phyloP scores from a whole-genome alignment of 2,113 vertebrate species.

The Amazona vittata region DNA sequence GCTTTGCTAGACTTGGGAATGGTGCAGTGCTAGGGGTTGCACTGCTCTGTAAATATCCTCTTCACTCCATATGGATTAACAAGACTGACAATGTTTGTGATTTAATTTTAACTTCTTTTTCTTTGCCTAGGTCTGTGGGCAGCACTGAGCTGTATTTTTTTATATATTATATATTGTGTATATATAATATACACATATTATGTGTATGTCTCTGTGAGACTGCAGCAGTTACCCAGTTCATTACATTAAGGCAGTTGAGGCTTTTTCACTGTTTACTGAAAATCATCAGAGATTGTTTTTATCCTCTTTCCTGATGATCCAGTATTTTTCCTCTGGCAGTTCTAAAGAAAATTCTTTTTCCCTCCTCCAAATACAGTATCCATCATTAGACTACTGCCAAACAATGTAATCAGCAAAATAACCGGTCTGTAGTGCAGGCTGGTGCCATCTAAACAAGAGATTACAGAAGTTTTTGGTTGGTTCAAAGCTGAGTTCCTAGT shows the following conservation, averaged over 20 bases:
- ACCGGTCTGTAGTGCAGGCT: neutral
- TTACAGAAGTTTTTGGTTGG: neutral
- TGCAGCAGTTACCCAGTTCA: neutral
- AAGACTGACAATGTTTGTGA: neutral
- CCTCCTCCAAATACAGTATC: neutral
- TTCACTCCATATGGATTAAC: neutral
- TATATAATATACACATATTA: neutral
- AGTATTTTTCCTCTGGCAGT: neutral
- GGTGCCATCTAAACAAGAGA: neutral
- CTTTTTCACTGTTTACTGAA: constrained; percentile 1
- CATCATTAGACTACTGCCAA: neutral
- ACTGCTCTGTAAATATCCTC: neutral
- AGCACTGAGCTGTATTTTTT: neutral
- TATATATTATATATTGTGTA: too few relatives aligned
- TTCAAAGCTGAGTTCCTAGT: neutral
- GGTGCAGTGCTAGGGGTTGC: neutral
- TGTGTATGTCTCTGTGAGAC: neutral
- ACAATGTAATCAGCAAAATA: neutral
- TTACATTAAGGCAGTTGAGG: neutral
- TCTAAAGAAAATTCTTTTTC: neutral
- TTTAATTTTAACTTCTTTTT: neutral
- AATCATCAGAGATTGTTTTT: neutral
- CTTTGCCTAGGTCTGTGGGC: neutral
- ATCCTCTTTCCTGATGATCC: neutral
- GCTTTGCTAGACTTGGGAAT: neutral